Percentiles rank a stretch among this genome's conserved stretches.
Conservation (phyloP, 2,888 invertebrate species). For the Apodemia hepburni region DNA sequence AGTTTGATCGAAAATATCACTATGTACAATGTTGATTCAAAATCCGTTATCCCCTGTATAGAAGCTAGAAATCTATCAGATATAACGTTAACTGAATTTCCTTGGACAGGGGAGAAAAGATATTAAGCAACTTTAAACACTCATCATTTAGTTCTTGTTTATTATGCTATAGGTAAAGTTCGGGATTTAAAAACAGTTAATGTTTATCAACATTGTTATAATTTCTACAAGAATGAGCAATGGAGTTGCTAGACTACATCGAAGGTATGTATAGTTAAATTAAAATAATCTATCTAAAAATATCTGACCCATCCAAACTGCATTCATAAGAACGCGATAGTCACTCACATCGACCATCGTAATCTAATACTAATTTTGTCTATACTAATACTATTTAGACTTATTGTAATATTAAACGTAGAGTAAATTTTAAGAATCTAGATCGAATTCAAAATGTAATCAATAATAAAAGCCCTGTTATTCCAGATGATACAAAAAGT, state of each 20-base stretch:
- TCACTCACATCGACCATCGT: conserved; percentile 50
- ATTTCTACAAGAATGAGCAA: conserved; percentile 46
- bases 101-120: conserved; percentile 11
- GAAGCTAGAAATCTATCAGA: background rate
- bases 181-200: background rate
- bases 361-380: conserved; percentile 50
- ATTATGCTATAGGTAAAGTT: background rate
- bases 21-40: conserved; percentile 31
- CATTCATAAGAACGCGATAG: conserved; percentile 44
- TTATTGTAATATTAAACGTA: background rate
- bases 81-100: background rate
- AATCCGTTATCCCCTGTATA: conserved; percentile 24
- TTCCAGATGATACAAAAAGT: conserved; percentile 21
- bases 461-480: background rate
- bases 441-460: background rate
- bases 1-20: conserved; percentile 26
- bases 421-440: background rate
- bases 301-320: conserved; percentile 77
- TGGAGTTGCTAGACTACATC: conserved; percentile 70
- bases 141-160: background rate
- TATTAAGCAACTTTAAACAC: background rate
- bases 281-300: conserved; percentile 51
- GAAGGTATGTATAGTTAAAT: conserved; percentile 54
- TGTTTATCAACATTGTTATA: conserved; percentile 5
- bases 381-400: conserved; percentile 3